Percentiles rank a stretch among this genome's conserved stretches.
Conservation (phyloP, 2,888 invertebrate species). For the Torymus aiolomorphi region DNA sequence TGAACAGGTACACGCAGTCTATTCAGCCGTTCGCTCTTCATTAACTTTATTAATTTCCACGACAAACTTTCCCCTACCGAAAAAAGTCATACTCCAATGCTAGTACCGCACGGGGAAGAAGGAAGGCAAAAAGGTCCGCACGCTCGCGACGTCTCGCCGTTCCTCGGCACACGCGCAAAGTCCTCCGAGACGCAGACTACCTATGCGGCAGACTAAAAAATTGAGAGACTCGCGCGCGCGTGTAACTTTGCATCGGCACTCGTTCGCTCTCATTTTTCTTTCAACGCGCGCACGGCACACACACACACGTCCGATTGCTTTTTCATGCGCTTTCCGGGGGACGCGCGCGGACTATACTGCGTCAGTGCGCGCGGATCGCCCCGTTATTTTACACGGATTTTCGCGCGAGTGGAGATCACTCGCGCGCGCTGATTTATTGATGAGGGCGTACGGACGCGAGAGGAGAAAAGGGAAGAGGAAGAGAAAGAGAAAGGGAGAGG, state of each 20-base stretch:
- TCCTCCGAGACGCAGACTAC: background rate
- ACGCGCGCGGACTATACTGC: too few species aligned
- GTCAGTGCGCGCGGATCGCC: too few species aligned
- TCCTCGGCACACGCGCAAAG: background rate
- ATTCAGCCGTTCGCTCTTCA: too few species aligned
- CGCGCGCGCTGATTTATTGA: slow-evolving; percentile 21
- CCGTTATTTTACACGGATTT: slow-evolving; percentile 34
- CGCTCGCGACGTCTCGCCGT: background rate
- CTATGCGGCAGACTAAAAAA: slow-evolving; percentile 50
- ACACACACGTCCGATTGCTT: slow-evolving; percentile 33
- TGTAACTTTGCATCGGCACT: slow-evolving; percentile 9
- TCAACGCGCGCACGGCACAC: background rate
- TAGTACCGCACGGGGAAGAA: too few species aligned
- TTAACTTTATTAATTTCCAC: too few species aligned
- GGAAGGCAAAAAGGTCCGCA: background rate
- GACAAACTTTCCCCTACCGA: too few species aligned
- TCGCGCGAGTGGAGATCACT: background rate
- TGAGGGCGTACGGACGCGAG: background rate
- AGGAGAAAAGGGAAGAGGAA: background rate
- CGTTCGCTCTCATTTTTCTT: slow-evolving; percentile 39
- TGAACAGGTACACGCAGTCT: too few species aligned
- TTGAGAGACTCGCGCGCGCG: slow-evolving; percentile 29
- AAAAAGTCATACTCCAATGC: too few species aligned
- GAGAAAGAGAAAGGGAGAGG: background rate
- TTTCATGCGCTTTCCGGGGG: slow-evolving; percentile 7